phyloP scores from a whole-genome alignment of 2,888 invertebrate genomes.

The Drosophila niveifrons region DNA sequence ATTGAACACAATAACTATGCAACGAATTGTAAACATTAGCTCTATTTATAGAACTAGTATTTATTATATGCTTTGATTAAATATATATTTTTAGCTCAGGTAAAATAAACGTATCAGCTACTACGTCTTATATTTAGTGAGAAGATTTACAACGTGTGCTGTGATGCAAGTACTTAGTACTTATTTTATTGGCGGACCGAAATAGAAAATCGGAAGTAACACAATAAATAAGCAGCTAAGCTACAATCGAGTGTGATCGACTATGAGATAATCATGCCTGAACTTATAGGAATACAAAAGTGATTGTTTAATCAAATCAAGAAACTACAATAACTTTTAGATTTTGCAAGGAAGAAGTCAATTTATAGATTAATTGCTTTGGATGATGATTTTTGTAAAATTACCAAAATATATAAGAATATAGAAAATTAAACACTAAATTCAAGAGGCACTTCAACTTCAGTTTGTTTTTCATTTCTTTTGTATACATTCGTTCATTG shows the following conservation, averaged over 20 bases:
- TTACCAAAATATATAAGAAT: too few species aligned
- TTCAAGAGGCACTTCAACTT: too few species aligned
- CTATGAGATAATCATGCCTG: neutral
- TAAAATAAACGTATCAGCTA: neutral
- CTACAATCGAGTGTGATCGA: neutral
- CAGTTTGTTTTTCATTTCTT: too few species aligned
- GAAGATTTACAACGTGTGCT: constrained; percentile 2
- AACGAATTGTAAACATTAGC: neutral
- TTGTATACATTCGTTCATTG: too few species aligned
- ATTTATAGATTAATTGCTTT: too few species aligned
- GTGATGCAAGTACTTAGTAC: neutral
- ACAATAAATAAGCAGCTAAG: neutral
- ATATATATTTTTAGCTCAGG: neutral
- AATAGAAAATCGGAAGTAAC: neutral
- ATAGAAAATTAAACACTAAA: too few species aligned
- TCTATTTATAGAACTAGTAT: neutral
- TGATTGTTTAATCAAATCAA: too few species aligned
- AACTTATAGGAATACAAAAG: too few species aligned
- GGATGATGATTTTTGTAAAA: too few species aligned
- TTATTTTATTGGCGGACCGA: neutral
- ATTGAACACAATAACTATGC: neutral
- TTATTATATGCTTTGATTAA: neutral
- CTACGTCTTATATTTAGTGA: neutral
- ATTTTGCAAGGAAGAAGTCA: too few species aligned
- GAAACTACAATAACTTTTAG: too few species aligned